Evolutionary conservation across 2,797 vertebrate genomes (phyloP).

Genomic region (Carduelis carduelis): DNA sequence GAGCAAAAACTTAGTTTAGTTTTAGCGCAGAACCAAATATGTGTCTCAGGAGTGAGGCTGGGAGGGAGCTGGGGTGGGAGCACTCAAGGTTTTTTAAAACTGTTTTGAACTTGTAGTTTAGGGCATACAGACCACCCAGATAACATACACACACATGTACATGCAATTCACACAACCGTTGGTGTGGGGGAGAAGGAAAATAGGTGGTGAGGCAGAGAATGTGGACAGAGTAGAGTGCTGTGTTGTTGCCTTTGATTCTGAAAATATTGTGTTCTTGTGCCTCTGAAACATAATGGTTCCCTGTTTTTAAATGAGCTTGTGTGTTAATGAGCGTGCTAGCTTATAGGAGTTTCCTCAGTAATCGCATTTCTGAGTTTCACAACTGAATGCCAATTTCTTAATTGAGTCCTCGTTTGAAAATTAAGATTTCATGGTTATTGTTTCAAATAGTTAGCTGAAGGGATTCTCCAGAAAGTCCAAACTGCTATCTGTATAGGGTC

Average conservation of each 20-base stretch:
- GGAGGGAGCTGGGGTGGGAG: background rate
- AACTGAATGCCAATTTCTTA: conserved; percentile 43
- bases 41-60: background rate
- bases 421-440: conserved; percentile 40
- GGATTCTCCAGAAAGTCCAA: background rate
- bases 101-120: background rate
- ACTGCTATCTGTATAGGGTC: background rate
- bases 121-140: background rate
- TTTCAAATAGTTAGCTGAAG: conserved; percentile 57
- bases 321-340: conserved; percentile 31
- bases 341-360: conserved; percentile 32
- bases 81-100: background rate
- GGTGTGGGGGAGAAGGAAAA: background rate
- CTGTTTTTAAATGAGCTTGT: conserved; percentile 21
- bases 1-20: background rate
- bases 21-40: background rate
- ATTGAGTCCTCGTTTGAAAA: conserved; percentile 42
- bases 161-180: background rate
- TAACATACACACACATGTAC: background rate
- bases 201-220: background rate
- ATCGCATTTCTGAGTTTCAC: conserved; percentile 26
- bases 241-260: conserved; percentile 32
- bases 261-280: background rate
- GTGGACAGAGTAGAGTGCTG: background rate
- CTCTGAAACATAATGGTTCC: conserved; percentile 25